Percentiles rank a stretch among this genome's conserved stretches.
These are phyloP conservation scores for Lochmaea capreae DNA, from an alignment of 2,888 invertebrate genomes.

Conservation along the genomic window DNA sequence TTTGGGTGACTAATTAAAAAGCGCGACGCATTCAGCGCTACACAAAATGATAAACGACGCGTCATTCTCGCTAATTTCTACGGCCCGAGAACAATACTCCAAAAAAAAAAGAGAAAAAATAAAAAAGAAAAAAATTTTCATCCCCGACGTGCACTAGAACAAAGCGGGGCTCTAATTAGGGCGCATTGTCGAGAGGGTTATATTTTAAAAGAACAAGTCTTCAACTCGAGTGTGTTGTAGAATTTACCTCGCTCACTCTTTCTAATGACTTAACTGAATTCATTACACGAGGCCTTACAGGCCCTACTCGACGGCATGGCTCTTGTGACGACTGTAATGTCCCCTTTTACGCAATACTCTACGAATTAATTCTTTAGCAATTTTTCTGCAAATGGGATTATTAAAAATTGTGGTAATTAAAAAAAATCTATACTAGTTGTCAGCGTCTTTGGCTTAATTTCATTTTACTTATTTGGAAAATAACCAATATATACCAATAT, in stretches of 20 bases:
- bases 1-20: conserved; percentile 64
- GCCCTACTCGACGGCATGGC: conserved; percentile 26
- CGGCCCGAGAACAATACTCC: conserved; percentile 50
- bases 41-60: conserved; percentile 57
- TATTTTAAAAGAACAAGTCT: conserved; percentile 58
- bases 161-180: conserved; percentile 59
- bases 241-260: conserved; percentile 52
- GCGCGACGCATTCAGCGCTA: conserved; percentile 54
- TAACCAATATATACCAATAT: too few relatives aligned
- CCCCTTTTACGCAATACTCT: conserved; percentile 20
- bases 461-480: neutral
- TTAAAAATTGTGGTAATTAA: conserved; percentile 20
- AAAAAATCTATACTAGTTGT: conserved; percentile 10
- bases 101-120: conserved; percentile 46
- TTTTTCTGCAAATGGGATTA: conserved; percentile 30
- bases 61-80: conserved; percentile 56
- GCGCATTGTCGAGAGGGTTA: conserved; percentile 57
- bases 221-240: conserved; percentile 52
- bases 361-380: conserved; percentile 35
- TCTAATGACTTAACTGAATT: conserved; percentile 57
- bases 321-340: conserved; percentile 23
- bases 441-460: neutral
- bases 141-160: conserved; percentile 56
- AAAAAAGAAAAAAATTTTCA: conserved; percentile 22
- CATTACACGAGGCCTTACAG: conserved; percentile 45